phyloP scores from a whole-genome alignment of 2,797 vertebrate species.

The Aphelocoma californica region DNA sequence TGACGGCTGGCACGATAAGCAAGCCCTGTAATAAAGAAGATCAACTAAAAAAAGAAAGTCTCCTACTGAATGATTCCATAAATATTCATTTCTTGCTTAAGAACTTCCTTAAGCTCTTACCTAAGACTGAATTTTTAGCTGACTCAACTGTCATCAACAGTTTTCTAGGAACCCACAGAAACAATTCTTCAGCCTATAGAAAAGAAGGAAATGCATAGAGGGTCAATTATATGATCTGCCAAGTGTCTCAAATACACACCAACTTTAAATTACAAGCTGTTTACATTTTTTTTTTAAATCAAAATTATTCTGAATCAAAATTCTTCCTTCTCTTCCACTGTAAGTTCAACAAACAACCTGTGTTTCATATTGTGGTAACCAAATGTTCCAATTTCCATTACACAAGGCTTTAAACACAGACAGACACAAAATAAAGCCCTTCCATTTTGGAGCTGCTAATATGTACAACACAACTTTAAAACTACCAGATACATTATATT shows the following conservation, averaged over 20 bases:
- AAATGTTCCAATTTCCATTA: not conserved
- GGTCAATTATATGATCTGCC: not conserved
- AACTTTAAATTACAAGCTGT: not conserved
- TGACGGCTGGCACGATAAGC: not conserved
- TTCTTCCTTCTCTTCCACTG: not conserved
- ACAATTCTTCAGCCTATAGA: conserved; percentile 92
- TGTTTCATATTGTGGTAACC: not conserved
- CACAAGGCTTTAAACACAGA: not conserved
- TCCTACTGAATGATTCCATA: not conserved
- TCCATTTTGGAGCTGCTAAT: not conserved
- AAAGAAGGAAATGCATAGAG: not conserved
- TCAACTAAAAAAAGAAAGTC: not conserved
- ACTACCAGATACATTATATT: not conserved
- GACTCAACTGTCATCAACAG: conserved; percentile 97
- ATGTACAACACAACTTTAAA: not conserved
- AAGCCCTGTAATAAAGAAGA: not conserved
- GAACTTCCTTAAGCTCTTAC: conserved; percentile 76
- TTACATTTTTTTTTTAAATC: not conserved
- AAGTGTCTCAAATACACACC: not conserved
- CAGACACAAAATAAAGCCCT: not conserved
- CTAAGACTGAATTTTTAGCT: conserved; percentile 91
- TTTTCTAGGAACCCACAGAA: conserved; percentile 96
- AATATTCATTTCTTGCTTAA: not conserved
- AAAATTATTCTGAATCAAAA: not conserved
- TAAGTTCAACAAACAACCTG: not conserved